These are phyloP conservation scores for Escarpia spicata DNA, from an alignment of 2,888 invertebrate genomes.

Conservation along the genomic window DNA sequence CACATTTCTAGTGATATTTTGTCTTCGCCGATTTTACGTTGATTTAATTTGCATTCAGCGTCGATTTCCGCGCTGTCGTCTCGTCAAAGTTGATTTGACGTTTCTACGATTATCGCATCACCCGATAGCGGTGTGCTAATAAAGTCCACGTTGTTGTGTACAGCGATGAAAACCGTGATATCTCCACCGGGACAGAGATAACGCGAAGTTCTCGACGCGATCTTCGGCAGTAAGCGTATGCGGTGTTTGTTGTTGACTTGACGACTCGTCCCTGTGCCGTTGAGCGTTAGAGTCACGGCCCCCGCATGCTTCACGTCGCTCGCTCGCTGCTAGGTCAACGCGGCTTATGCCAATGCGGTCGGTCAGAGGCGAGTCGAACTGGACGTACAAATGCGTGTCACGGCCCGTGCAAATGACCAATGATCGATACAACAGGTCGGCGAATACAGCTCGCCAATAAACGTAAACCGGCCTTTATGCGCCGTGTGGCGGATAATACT, in stretches of 20 bases:
- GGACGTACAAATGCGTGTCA: background rate
- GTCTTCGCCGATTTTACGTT: background rate
- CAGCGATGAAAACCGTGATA: background rate
- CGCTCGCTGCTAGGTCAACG: background rate
- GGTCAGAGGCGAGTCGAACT: background rate
- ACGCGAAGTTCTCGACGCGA: background rate
- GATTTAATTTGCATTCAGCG: background rate
- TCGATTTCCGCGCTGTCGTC: background rate
- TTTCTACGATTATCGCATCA: background rate
- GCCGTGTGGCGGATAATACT: background rate
- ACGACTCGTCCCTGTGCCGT: background rate
- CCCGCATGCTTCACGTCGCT: background rate
- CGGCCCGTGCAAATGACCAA: background rate
- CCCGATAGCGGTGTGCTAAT: background rate
- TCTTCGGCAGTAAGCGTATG: background rate
- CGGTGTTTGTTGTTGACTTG: background rate
- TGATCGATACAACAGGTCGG: background rate
- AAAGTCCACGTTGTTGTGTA: background rate
- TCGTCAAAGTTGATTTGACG: background rate
- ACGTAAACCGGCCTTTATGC: background rate
- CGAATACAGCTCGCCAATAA: background rate
- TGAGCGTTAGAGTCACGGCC: background rate
- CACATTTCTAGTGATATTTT: background rate
- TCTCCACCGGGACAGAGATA: background rate
- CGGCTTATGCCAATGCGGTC: background rate